Evolutionary conservation across 1,140 invertebrate genomes (phyloP), one percentile per base, ranked within the genome.

Genomic region (Thrips palmi): DNA sequence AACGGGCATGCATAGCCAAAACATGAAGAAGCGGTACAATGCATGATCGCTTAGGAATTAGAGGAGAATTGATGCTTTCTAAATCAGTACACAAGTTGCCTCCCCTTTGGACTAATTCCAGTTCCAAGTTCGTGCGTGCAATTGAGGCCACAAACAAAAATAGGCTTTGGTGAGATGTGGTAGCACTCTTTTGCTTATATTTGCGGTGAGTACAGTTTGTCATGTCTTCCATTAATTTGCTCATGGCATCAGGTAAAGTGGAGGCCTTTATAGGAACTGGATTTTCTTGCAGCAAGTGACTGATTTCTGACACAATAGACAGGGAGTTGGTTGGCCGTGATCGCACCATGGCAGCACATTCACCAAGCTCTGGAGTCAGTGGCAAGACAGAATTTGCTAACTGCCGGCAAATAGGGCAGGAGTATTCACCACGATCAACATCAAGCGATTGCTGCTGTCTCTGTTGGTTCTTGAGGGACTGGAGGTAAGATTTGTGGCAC

Each of bases 191-290:
- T 41, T 60, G 58, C 34, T 70, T 69, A 14, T 70, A 69, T 49
- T 70, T 71, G 18, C 71, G 54, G 45, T 72, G 69, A 11, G 83
- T 86, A 30, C 71, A 71, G 51, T 71, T 75, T 4, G 83, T 85
- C 70, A 96, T 81, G 52, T 91, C 84, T 56, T 92, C 85, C 83
- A 93, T 88, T n/a, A 82, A 75, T 52, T 77, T 79, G 19, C 70
- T 70, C 69, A 86, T 85, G 27, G 80, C 79, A 48, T 78, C 70
- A 2, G 73, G 70, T 12, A 86, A 62, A 49, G 71, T 73, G 4
- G 74, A 72, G 8, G 64, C 58, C 30, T 56, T 60, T 67, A 42
- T 43, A 47, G 42, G 45, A 44, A 43, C 63, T 46, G 70, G 65
- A 46, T 76, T 72, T 48, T 78, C 73, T 51, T 70, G 70, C 6